A percentile compares a stretch with the other conserved stretches of the same genome.
Conservation (phyloP, 2,113 vertebrate genomes). For the Syngnathus scovelli region DNA sequence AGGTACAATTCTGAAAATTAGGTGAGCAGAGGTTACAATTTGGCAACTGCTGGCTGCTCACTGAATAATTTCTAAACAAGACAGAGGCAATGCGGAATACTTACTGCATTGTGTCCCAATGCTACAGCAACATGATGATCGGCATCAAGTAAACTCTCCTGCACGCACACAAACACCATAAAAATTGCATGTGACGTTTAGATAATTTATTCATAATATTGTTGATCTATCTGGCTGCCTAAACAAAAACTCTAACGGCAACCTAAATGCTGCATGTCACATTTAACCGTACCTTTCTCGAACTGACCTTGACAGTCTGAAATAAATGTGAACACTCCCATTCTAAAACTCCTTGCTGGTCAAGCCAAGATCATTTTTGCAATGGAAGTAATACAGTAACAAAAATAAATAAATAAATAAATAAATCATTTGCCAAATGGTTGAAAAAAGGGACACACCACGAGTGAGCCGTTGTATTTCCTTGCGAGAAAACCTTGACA, state of each 20-base stretch:
- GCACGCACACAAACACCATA: slow-evolving; percentile 2
- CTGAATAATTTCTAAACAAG: background rate
- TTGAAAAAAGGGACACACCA: slow-evolving; percentile 6
- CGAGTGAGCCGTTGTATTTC: slow-evolving; percentile 7
- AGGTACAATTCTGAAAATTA: slow-evolving; percentile 26
- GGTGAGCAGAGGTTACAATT: background rate
- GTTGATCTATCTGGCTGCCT: no score
- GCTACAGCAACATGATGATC: slow-evolving; percentile 90
- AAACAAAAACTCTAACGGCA: no score
- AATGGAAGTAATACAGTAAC: no score
- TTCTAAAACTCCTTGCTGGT: background rate
- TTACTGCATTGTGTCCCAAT: slow-evolving; percentile 64
- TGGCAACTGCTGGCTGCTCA: background rate
- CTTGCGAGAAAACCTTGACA: slow-evolving; percentile 39
- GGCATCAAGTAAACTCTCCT: slow-evolving; percentile 79
- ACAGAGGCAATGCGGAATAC: background rate
- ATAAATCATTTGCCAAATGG: background rate
- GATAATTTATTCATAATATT: background rate
- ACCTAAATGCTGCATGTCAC: no score
- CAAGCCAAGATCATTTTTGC: no score
- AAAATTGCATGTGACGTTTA: background rate
- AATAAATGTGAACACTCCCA: background rate
- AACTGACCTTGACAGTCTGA: background rate
- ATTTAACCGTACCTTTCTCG: background rate
- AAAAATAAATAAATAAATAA: no score